phyloP scores from a whole-genome alignment of 2,113 vertebrate species.

The Austrofundulus limnaeus region DNA sequence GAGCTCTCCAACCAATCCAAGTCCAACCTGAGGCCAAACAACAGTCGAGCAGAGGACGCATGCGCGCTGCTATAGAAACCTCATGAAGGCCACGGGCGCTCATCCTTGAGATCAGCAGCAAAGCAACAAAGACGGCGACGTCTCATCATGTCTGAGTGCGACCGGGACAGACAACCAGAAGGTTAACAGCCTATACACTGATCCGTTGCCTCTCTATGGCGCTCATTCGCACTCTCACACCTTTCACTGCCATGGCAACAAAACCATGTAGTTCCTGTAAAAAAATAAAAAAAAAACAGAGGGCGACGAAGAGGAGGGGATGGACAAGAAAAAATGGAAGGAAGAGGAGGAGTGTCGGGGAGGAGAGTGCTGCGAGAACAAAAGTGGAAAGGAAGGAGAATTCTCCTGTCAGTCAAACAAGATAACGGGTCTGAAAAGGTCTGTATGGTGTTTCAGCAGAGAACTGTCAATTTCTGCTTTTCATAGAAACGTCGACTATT shows the following conservation, averaged over 20 bases:
- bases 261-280: constrained; percentile 15
- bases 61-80: constrained; percentile 46
- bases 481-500: not conserved
- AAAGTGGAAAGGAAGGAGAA: not conserved
- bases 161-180: constrained; percentile 27
- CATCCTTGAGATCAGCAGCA: constrained; percentile 15
- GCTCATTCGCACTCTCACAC: not conserved
- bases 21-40: constrained; percentile 2
- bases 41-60: constrained; percentile 1
- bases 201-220: constrained; percentile 23
- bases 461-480: not conserved
- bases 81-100: constrained; percentile 38
- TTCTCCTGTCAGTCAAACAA: not conserved
- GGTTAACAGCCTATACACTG: constrained; percentile 25
- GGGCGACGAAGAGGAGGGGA: not conserved
- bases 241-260: constrained; percentile 67
- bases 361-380: constrained; percentile 8
- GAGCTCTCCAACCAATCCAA: constrained; percentile 20
- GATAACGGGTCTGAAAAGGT: constrained; percentile 22
- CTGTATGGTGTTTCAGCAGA: not conserved
- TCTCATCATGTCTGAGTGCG: constrained; percentile 9
- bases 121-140: constrained; percentile 16
- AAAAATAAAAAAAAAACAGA: too few relatives aligned
- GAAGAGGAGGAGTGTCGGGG: constrained; percentile 11
- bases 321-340: constrained; percentile 26